phyloP scores from a whole-genome alignment of 2,888 invertebrate genomes.

The Aspidiotus rigidus region DNA sequence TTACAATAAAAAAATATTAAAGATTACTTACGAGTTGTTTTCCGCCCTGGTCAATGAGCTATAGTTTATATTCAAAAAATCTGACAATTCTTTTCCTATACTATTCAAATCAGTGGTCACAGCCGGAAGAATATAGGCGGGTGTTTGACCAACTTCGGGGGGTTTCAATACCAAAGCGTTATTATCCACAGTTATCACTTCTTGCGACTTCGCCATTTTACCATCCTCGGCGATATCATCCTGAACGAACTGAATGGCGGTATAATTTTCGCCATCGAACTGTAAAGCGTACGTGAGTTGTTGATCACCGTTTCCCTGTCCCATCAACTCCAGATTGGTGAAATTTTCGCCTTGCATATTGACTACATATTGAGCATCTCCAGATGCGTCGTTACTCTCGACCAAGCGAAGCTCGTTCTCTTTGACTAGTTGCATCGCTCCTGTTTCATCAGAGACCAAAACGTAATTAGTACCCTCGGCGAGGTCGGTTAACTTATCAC shows the following conservation, averaged over 20 bases:
- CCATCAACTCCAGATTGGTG: slow-evolving; percentile 17
- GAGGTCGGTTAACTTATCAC: not conserved
- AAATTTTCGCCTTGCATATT: slow-evolving; percentile 19
- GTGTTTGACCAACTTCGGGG: too few relatives aligned
- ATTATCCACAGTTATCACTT: not conserved
- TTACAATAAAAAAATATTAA: too few relatives aligned
- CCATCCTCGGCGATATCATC: not conserved
- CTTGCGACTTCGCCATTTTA: not conserved
- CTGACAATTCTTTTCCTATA: slow-evolving; percentile 26
- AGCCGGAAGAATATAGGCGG: not conserved
- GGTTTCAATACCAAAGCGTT: not conserved
- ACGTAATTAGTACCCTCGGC: slow-evolving; percentile 19
- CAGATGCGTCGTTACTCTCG: slow-evolving; percentile 3
- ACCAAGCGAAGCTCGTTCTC: slow-evolving; percentile 14
- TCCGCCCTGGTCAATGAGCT: not conserved
- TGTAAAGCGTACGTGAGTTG: slow-evolving; percentile 20
- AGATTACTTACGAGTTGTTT: too few relatives aligned
- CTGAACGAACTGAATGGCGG: slow-evolving; percentile 18
- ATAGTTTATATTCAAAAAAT: slow-evolving; percentile 28
- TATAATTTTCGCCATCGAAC: slow-evolving; percentile 18
- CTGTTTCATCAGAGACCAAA: slow-evolving; percentile 13
- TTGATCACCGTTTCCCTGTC: slow-evolving; percentile 12
- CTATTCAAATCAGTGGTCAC: slow-evolving; percentile 15
- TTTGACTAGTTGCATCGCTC: slow-evolving; percentile 20
- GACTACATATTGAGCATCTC: slow-evolving; percentile 16